Evolutionary conservation across 1,140 invertebrate genomes (phyloP).

Genomic region (Trinorchestia longiramus): DNA sequence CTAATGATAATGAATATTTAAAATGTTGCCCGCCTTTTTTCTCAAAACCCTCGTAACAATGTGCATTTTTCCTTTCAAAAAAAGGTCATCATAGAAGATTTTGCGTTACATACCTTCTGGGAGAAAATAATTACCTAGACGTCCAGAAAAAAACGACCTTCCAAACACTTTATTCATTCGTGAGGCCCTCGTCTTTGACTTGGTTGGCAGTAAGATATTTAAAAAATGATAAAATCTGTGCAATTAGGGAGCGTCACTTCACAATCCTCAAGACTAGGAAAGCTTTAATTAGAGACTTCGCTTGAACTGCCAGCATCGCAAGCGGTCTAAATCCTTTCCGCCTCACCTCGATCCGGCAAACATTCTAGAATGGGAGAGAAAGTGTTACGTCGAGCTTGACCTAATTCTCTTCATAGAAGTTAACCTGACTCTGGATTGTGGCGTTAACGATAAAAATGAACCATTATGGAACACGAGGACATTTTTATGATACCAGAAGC

Average conservation of each 20-base stretch:
- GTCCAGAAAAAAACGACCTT: background rate
- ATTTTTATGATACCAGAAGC: background rate
- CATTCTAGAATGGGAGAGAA: background rate
- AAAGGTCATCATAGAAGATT: background rate
- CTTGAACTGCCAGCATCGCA: background rate
- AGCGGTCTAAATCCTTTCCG: background rate
- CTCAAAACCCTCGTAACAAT: background rate
- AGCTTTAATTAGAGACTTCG: slow-evolving; percentile 18
- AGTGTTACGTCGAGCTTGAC: background rate
- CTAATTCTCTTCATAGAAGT: background rate
- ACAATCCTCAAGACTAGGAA: slow-evolving; percentile 12
- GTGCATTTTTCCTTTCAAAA: background rate
- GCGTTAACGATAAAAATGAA: background rate
- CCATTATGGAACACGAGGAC: background rate
- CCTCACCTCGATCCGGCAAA: background rate
- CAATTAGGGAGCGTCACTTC: slow-evolving; percentile 36
- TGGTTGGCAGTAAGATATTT: background rate
- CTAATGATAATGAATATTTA: background rate
- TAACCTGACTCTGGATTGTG: background rate
- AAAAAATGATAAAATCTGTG: slow-evolving; percentile 10
- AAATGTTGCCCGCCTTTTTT: background rate
- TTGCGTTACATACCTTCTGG: background rate
- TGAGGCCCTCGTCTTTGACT: background rate
- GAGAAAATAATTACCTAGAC: background rate
- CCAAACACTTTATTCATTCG: background rate